These are phyloP conservation scores for Picus viridis DNA, from an alignment of 2,797 vertebrate genomes.

Conservation along the genomic window DNA sequence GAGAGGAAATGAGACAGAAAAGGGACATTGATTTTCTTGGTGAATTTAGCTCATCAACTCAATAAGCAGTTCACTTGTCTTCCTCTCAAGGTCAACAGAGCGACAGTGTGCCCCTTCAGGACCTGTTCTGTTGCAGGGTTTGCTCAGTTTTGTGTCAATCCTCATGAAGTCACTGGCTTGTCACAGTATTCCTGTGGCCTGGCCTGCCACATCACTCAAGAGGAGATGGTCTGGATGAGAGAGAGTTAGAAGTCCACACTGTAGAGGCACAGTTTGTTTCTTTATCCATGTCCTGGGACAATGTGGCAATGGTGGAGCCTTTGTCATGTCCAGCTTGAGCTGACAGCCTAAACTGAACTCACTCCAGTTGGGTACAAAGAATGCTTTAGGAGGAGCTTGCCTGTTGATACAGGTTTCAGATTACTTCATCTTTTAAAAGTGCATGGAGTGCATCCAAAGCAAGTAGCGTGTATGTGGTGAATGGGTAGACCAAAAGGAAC, in stretches of 20 bases:
- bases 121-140: neutral
- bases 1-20: neutral
- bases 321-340: neutral
- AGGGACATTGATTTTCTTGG: neutral
- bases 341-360: conserved; percentile 32
- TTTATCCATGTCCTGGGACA: neutral
- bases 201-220: fast-evolving
- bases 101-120: neutral
- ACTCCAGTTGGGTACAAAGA: conserved; percentile 55
- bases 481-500: conserved; percentile 71
- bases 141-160: neutral
- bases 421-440: conserved; percentile 71
- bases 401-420: conserved; percentile 70
- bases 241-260: neutral
- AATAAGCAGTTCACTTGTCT: conserved; percentile 9
- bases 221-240: neutral
- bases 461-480: conserved; percentile 72
- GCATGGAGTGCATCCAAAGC: conserved; percentile 71
- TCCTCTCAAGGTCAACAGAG: neutral
- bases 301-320: neutral
- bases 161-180: neutral
- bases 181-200: neutral
- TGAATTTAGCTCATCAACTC: conserved; percentile 7
- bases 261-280: neutral
- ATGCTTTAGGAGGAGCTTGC: conserved; percentile 15